Conservation (phyloP, 2,797 vertebrate species). For the Gallinago stenura region DNA sequence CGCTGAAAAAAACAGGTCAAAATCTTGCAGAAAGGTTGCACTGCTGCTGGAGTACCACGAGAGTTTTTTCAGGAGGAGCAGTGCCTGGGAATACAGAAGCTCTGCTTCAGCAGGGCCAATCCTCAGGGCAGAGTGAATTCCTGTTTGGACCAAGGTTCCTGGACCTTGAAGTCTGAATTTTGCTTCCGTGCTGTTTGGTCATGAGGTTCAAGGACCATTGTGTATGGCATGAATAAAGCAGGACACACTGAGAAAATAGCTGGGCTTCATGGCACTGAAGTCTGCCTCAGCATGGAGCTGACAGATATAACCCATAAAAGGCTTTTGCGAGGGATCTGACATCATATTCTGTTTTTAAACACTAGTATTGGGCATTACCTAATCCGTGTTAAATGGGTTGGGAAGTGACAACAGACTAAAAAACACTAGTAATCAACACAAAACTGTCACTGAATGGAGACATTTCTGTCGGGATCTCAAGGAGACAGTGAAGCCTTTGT, state of each 20-base stretch:
- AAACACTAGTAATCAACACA: constrained; percentile 30
- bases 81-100: neutral
- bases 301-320: constrained; percentile 37
- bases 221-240: neutral
- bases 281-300: neutral
- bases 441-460: constrained; percentile 34
- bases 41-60: accelerated
- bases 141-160: neutral
- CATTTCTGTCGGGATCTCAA: neutral
- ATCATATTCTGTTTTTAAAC: constrained; percentile 50
- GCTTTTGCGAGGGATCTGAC: constrained; percentile 10
- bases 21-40: neutral
- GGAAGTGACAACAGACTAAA: constrained; percentile 30
- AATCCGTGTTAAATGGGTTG: constrained; percentile 36
- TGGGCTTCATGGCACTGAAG: neutral
- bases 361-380: constrained; percentile 38
- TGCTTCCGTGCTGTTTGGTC: neutral
- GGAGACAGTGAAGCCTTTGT: constrained; percentile 28
- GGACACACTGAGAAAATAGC: neutral
- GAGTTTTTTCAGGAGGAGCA: neutral
- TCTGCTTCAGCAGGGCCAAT: neutral
- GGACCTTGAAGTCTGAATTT: neutral
- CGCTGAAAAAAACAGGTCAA: neutral
- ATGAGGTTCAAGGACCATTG: neutral
- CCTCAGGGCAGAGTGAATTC: neutral